These are phyloP conservation scores for Tachyglossus aculeatus DNA, from an alignment of 2,797 vertebrate species.

Conservation along the genomic window DNA sequence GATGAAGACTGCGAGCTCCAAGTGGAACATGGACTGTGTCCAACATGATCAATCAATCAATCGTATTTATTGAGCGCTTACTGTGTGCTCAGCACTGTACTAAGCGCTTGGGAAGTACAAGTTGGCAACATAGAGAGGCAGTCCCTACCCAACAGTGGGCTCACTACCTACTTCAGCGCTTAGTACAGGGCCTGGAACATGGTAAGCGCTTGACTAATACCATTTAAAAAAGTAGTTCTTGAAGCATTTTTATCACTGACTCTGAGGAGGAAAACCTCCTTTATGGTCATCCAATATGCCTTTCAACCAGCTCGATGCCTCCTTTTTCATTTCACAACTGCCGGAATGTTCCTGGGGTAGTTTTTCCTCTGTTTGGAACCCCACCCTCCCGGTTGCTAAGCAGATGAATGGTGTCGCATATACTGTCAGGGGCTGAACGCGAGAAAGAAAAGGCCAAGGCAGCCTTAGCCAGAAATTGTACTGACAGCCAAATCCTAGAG, in stretches of 20 bases:
- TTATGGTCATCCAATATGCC: not conserved
- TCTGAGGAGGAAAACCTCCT: not conserved
- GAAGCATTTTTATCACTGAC: not conserved
- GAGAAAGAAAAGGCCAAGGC: conserved; percentile 10
- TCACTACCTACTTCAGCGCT: too few relatives aligned
- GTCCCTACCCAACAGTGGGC: too few relatives aligned
- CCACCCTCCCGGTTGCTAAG: conserved; percentile 65
- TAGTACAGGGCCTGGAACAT: too few relatives aligned
- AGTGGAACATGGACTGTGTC: too few relatives aligned
- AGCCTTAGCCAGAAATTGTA: conserved; percentile 33
- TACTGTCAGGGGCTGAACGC: conserved; percentile 54
- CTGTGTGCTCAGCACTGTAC: too few relatives aligned
- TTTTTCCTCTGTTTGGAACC: conserved; percentile 57
- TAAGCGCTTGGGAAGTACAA: too few relatives aligned
- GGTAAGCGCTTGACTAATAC: too few relatives aligned
- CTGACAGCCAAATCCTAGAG: conserved; percentile 26
- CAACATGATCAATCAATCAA: too few relatives aligned
- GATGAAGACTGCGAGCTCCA: too few relatives aligned
- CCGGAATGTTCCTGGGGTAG: conserved; percentile 18
- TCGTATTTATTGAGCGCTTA: too few relatives aligned
- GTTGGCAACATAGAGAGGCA: too few relatives aligned
- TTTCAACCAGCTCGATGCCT: not conserved
- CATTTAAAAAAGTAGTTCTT: too few relatives aligned
- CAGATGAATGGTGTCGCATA: conserved; percentile 47
- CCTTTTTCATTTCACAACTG: conserved; percentile 13